Evolutionary conservation across 1,140 invertebrate species (phyloP).

Genomic region (Drosophila busckii): DNA sequence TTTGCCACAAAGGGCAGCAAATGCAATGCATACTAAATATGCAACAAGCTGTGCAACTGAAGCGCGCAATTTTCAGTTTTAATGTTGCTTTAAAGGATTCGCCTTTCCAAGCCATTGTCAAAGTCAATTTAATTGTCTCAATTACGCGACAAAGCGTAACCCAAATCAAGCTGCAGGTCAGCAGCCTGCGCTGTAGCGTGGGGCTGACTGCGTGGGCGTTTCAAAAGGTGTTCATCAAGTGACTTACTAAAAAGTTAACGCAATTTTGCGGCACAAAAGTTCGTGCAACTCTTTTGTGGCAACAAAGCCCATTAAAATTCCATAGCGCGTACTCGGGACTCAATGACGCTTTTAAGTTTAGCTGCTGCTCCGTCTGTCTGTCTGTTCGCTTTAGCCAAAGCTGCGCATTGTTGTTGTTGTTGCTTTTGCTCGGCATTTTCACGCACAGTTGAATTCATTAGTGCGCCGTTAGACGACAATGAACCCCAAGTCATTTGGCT

Average conservation of each 20-base stretch:
- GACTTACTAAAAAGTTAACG: conserved; percentile 74
- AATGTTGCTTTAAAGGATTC: conserved; percentile 54
- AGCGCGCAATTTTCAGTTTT: conserved; percentile 36
- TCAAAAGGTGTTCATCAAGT: conserved; percentile 72
- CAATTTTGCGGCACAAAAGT: conserved; percentile 74
- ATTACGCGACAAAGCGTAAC: conserved; percentile 69
- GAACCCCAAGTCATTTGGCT: conserved; percentile 5
- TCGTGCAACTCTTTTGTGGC: conserved; percentile 43
- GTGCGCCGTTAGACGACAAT: conserved; percentile 29
- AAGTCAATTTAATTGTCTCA: conserved; percentile 75
- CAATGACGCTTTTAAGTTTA: too few relatives aligned
- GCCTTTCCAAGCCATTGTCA: conserved; percentile 57
- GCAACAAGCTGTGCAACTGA: conserved; percentile 34
- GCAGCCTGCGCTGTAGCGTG: conserved; percentile 45
- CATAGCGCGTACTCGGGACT: too few relatives aligned
- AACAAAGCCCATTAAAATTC: too few relatives aligned
- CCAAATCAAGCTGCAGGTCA: conserved; percentile 45
- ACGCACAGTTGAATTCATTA: conserved; percentile 71
- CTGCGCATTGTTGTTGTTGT: conserved; percentile 10
- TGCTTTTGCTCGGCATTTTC: conserved; percentile 29
- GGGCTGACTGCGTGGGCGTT: conserved; percentile 27
- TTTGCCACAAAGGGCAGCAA: conserved; percentile 42
- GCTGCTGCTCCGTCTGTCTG: too few relatives aligned
- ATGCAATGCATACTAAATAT: conserved; percentile 72
- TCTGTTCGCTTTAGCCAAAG: too few relatives aligned